Evolutionary conservation across 2,113 vertebrate species (phyloP), one percentile per base, ranked within the genome.

Genomic region (Brienomyrus longianalis): DNA sequence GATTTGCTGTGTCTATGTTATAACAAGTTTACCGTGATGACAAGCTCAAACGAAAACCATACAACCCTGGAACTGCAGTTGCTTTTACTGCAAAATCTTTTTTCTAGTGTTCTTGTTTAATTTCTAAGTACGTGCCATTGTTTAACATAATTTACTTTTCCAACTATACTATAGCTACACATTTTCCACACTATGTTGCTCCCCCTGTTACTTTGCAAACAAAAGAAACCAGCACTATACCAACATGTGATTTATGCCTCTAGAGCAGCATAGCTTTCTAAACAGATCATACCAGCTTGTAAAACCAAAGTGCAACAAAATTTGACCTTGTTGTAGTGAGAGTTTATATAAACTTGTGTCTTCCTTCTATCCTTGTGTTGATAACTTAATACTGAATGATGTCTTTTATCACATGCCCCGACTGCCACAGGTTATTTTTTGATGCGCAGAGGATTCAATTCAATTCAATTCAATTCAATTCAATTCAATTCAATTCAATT

Each of bases 21-120:
- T 94, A 93, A 96, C 95, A 94, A n/a, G 94, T 91, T 94, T 92
- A 92, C 83, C 90, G 88, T 92, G 89, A 92, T 92, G 92, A 93
- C 94, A 95, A 90, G 94, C 94, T 94, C 91, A 50, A 94, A 94
- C 95, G 93, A 88, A 80, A 95, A 91, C 93, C 88, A 89, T 51
- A 87, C 6, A 54, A 90, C 74, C 89, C 70, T 88, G 89, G 92
- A 90, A 89, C 35, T 91, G 74, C 6, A 66, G 77, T 89, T 90
- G 13, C 47, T 85, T 89, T 90, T 88, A 56, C 83, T 84, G 59
- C 47, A 47, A 48, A 88, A 62, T 31, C 39, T 91, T 80, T 91
- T 86, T 89, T 89, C 48, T 56, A 23, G 5, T 52, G 85, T 85
- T 91, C 31, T 90, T 92, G 88, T 94, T 92, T 91, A 89, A 23